phyloP scores from a whole-genome alignment of 2,888 invertebrate species.

The Lamproptera curius region DNA sequence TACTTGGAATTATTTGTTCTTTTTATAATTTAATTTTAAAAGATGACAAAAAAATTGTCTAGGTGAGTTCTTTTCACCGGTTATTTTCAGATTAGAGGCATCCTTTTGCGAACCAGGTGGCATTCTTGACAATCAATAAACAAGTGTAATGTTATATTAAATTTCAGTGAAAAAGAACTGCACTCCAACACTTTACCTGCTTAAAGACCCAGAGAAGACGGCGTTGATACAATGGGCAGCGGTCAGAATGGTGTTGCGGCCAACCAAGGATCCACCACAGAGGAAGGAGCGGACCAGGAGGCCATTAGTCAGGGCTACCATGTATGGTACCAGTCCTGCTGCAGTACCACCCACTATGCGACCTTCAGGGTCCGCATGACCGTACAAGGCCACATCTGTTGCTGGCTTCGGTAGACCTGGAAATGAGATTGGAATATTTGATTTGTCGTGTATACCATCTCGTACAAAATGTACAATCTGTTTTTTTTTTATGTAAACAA shows the following conservation, averaged over 20 bases:
- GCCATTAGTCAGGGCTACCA: constrained; percentile 2
- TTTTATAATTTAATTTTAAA: too few relatives aligned
- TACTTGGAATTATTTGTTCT: too few relatives aligned
- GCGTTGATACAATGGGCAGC: constrained; percentile 4
- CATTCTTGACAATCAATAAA: background rate
- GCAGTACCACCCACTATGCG: constrained; percentile 1
- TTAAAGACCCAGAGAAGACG: background rate
- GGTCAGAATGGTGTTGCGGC: background rate
- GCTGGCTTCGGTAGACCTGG: constrained; percentile 47
- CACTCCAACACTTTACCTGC: background rate
- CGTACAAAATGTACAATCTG: too few relatives aligned
- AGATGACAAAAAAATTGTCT: too few relatives aligned
- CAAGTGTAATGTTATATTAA: background rate
- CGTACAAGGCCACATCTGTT: constrained; percentile 40
- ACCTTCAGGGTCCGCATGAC: constrained; percentile 34
- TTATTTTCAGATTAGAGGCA: background rate
- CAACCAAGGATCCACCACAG: constrained; percentile 1
- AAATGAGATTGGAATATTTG: too few relatives aligned
- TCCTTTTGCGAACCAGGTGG: background rate
- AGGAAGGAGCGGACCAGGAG: background rate
- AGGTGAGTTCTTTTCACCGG: background rate
- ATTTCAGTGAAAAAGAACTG: background rate
- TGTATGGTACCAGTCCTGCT: background rate
- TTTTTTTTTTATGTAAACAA: too few relatives aligned
- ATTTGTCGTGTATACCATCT: too few relatives aligned